A percentile compares a stretch with the other conserved stretches of the same genome.
phyloP scores from a whole-genome alignment of 2,797 vertebrate genomes.

The Tapera naevia region DNA sequence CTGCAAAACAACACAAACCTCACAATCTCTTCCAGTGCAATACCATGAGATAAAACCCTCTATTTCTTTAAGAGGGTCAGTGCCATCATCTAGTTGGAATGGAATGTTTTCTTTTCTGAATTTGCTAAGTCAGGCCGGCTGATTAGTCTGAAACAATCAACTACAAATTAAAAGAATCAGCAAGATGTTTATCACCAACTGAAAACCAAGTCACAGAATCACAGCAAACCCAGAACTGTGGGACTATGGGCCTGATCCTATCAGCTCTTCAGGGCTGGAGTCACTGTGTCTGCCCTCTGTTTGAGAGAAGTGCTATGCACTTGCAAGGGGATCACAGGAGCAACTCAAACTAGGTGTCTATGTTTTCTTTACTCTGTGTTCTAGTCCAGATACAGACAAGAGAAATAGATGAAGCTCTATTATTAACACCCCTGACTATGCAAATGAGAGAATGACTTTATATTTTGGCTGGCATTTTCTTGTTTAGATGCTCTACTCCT shows the following conservation, averaged over 20 bases:
- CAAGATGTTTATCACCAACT: slow-evolving; percentile 23
- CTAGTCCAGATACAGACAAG: background rate
- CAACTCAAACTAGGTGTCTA: background rate
- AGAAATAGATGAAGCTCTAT: background rate
- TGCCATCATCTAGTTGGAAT: slow-evolving; percentile 13
- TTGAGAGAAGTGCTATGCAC: background rate
- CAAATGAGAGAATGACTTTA: background rate
- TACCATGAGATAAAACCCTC: background rate
- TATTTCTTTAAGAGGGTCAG: background rate
- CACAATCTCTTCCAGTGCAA: background rate
- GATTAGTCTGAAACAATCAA: slow-evolving; percentile 7
- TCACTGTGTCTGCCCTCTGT: background rate
- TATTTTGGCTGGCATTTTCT: background rate
- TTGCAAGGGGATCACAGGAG: background rate
- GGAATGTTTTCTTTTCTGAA: slow-evolving; percentile 8
- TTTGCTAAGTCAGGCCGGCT: background rate
- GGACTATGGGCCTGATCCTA: background rate
- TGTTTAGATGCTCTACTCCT: background rate
- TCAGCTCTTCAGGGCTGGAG: background rate
- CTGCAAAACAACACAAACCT: background rate
- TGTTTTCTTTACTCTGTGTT: background rate
- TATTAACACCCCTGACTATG: background rate
- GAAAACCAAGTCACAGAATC: background rate
- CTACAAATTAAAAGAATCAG: slow-evolving; percentile 38
- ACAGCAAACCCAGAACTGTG: background rate